Conservation (phyloP, 2,113 vertebrate species). For the Myrmophylax atrothorax region DNA sequence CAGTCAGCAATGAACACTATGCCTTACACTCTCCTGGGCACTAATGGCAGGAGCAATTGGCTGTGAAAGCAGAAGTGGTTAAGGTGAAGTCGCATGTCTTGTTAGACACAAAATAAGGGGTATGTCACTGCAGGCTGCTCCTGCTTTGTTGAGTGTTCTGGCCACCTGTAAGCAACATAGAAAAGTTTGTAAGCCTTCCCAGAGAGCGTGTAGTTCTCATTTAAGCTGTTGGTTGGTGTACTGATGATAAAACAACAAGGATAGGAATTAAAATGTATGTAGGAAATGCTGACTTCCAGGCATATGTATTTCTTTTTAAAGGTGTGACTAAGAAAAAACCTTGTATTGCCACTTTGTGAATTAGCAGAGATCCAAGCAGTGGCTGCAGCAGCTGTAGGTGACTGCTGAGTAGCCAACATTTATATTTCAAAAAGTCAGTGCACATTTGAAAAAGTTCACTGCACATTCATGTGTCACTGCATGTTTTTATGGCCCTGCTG, state of each 20-base stretch:
- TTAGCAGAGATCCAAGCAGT: not conserved
- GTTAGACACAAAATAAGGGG: not conserved
- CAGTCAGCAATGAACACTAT: not conserved
- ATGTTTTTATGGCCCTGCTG: conserved; percentile 56
- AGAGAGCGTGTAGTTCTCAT: not conserved
- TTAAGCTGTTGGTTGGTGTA: not conserved
- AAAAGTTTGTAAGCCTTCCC: not conserved
- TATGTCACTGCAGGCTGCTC: not conserved
- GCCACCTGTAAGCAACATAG: not conserved
- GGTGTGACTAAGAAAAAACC: not conserved
- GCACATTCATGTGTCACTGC: conserved; percentile 57
- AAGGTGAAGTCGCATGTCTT: not conserved
- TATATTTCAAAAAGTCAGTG: not conserved
- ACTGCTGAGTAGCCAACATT: conserved; percentile 15
- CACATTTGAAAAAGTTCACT: conserved; percentile 39
- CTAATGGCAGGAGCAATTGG: not conserved
- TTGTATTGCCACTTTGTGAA: not conserved
- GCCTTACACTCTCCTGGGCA: not conserved
- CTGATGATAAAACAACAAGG: not conserved
- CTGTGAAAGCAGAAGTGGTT: not conserved
- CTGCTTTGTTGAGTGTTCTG: not conserved
- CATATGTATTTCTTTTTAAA: not conserved
- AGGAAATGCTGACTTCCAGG: not conserved
- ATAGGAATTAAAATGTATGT: not conserved
- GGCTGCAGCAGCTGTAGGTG: not conserved